Evolutionary conservation across 2,888 invertebrate species (phyloP).

Genomic region (Dioctria rufipes): DNA sequence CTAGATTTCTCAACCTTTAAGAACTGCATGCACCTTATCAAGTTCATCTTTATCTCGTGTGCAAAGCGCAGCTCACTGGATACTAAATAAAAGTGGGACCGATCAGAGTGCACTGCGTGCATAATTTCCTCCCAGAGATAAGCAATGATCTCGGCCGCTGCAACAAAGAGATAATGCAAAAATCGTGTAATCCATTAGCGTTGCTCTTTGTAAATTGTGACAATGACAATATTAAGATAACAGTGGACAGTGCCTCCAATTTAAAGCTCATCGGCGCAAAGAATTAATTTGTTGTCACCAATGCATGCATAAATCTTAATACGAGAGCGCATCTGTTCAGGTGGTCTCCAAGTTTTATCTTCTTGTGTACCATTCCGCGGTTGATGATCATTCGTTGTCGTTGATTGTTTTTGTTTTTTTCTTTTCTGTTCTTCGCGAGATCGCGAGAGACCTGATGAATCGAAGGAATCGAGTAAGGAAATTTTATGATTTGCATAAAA

Average conservation of each 20-base stretch:
- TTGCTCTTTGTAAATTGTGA: slow-evolving; percentile 71
- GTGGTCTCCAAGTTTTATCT: slow-evolving; percentile 29
- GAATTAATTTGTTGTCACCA: slow-evolving; percentile 55
- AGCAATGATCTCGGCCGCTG: slow-evolving; percentile 65
- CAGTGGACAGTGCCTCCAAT: slow-evolving; percentile 60
- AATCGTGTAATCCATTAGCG: slow-evolving; percentile 72
- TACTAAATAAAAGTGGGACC: slow-evolving; percentile 51
- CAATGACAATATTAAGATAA: slow-evolving; percentile 72
- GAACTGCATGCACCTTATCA: slow-evolving; percentile 52
- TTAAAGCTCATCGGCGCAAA: slow-evolving; percentile 50
- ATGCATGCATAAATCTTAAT: slow-evolving; percentile 47
- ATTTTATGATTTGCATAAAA: slow-evolving; percentile 39
- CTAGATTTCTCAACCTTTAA: slow-evolving; percentile 38
- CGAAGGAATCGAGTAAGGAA: background rate
- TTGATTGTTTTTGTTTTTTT: background rate
- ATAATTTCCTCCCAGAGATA: slow-evolving; percentile 57
- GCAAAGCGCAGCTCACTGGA: slow-evolving; percentile 53
- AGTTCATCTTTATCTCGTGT: slow-evolving; percentile 59
- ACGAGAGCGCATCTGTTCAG: slow-evolving; percentile 49
- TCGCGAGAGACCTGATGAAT: background rate
- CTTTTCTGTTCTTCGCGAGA: background rate
- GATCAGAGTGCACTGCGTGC: slow-evolving; percentile 51
- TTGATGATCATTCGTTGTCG: background rate
- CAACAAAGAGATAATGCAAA: slow-evolving; percentile 72
- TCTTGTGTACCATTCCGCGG: background rate